Conservation (phyloP, 2,113 vertebrate genomes). For the Sigmodon hispidus region DNA sequence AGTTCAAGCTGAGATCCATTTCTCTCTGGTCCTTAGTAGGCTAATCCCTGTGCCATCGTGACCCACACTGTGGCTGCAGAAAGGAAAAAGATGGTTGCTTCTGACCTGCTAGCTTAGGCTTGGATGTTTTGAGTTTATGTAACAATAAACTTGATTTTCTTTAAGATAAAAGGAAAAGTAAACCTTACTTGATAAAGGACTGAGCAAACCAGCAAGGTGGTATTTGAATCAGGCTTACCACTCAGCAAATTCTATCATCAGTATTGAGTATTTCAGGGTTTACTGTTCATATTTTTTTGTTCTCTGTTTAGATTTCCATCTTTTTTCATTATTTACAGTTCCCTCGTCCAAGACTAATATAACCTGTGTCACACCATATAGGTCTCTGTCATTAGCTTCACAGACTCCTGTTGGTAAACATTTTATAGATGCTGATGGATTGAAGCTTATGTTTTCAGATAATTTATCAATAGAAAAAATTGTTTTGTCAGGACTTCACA, state of each 20-base stretch:
- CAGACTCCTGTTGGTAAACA: background rate
- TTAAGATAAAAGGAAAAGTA: background rate
- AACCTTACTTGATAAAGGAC: background rate
- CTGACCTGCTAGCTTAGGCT: background rate
- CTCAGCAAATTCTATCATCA: background rate
- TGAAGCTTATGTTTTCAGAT: background rate
- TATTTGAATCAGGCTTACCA: background rate
- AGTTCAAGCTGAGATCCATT: background rate
- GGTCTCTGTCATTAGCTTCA: background rate
- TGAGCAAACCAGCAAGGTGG: background rate
- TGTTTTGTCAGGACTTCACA: background rate
- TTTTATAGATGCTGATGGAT: background rate
- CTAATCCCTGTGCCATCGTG: fast-evolving
- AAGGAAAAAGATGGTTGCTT: background rate
- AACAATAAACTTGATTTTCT: background rate
- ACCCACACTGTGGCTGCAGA: fast-evolving
- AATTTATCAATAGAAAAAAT: background rate
- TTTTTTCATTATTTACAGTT: background rate
- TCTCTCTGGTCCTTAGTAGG: background rate
- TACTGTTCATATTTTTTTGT: background rate
- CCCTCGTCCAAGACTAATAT: background rate
- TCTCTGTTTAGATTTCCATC: background rate
- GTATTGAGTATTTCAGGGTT: background rate
- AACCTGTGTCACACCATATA: no score
- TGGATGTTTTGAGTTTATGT: background rate